A percentile compares a stretch with the other conserved stretches of the same genome.
Evolutionary conservation across 1,140 invertebrate species (phyloP).

Genomic region (Cydia fagiglandana): DNA sequence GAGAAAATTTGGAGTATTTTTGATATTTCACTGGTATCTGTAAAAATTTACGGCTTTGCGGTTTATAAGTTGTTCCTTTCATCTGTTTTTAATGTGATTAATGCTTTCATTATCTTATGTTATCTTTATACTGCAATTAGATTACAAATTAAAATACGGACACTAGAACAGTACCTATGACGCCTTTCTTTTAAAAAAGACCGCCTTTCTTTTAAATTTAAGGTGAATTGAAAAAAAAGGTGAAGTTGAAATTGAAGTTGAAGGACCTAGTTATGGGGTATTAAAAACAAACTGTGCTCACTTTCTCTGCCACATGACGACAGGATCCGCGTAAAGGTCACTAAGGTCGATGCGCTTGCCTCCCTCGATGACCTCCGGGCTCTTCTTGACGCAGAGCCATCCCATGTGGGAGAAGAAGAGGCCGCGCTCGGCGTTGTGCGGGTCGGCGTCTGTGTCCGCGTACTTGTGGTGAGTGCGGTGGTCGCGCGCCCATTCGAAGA

Average conservation of each 20-base stretch:
- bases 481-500: constrained; percentile 82
- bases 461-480: constrained; percentile 92
- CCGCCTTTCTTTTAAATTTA: no score
- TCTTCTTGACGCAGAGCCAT: constrained; percentile 89
- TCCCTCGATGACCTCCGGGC: constrained; percentile 86
- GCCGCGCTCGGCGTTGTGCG: constrained; percentile 89
- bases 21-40: no score
- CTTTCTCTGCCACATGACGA: constrained; percentile 87
- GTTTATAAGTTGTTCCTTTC: no score
- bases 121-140: no score
- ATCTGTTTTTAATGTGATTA: no score
- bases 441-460: constrained; percentile 90
- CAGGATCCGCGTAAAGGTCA: constrained; percentile 87
- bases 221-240: no score
- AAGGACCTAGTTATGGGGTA: background rate
- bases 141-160: no score
- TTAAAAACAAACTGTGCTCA: constrained; percentile 48
- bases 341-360: constrained; percentile 85
- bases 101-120: no score
- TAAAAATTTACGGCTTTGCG: no score
- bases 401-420: constrained; percentile 93
- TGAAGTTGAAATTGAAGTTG: background rate
- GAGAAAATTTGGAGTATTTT: no score
- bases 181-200: no score
- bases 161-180: no score